Base-by-base conservation (phyloP, 2,888 invertebrate genomes). In the Archips xylosteana region DNA sequence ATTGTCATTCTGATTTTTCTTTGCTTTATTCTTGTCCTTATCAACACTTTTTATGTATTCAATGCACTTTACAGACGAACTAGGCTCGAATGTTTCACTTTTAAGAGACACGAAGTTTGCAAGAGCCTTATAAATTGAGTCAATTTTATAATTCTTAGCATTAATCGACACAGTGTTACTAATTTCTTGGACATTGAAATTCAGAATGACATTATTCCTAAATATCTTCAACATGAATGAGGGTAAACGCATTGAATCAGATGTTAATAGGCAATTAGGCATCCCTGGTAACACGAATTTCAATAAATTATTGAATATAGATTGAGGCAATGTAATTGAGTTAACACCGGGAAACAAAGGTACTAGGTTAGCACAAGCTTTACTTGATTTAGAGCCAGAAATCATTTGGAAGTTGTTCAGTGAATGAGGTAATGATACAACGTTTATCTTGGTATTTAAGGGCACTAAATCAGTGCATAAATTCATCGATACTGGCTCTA, bases 121-220 rank as follows among this genome's bases (percentile, higher is more conserved):
- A 47, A 51, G 60, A 3, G 65, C 70, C 57, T 61, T 70, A 32
- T 15, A 75, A 62, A 76, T 36, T 9, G 76, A 68, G 47, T 75
- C 63, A 3, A 76, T 45, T 36, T 75, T 70, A 9, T 76, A 34
- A 42, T 69, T 70, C 9, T 23, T 49, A 12, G 49, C n/a, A 10
- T 70, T 54, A 34, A 74, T 54, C 4, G 36, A 61, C 32, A 70
- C 13, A 51, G 68, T 67, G 23, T 15, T 60, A 23, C 70, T 68
- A 10, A 70, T 34, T 23, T 34, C 45, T 34, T 70, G 49, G 9
- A 65, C 63, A 57, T 47, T 67, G 3, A 32, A 12, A 2, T n/a
- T 59, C 32, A 59, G 34, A 49, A 4, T 65, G 2, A 78, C 32
- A 63, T 71, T 74, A n/a, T 76, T 45, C 15, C 62, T 72, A 5